These are phyloP conservation scores for Exaiptasia diaphana DNA, from an alignment of 64 coral and sea anemone species.

Conservation along the genomic window DNA sequence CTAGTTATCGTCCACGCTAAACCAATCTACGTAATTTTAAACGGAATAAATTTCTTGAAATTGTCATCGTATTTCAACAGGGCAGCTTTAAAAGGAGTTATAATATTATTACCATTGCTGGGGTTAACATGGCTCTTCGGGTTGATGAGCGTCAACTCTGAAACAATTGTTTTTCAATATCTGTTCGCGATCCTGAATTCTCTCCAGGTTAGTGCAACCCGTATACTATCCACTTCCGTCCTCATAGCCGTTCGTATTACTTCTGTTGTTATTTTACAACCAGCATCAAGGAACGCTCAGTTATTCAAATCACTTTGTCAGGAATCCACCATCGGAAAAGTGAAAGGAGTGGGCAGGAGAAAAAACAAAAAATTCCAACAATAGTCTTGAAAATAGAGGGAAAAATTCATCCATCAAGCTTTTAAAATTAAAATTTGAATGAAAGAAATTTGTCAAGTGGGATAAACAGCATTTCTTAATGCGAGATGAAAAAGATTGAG, in stretches of 20 bases:
- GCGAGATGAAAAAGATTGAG: background rate
- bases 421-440: too few relatives aligned
- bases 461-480: background rate
- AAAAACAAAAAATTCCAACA: background rate
- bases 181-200: slow-evolving; percentile 46
- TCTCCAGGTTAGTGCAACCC: slow-evolving; percentile 34
- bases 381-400: background rate
- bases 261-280: background rate
- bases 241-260: too few relatives aligned
- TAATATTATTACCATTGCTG: slow-evolving; percentile 3
- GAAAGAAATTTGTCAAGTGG: too few relatives aligned
- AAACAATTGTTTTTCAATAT: slow-evolving; percentile 45
- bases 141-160: slow-evolving; percentile 13
- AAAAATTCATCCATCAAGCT: background rate
- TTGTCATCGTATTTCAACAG: background rate
- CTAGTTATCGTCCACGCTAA: background rate
- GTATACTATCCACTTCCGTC: too few relatives aligned
- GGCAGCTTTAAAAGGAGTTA: background rate
- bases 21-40: background rate
- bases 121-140: slow-evolving; percentile 50
- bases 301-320: background rate
- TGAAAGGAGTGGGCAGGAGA: background rate
- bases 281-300: background rate
- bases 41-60: background rate
- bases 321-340: background rate